Base-by-base conservation (phyloP, 2,113 vertebrate species). In the Nipponia nippon region DNA sequence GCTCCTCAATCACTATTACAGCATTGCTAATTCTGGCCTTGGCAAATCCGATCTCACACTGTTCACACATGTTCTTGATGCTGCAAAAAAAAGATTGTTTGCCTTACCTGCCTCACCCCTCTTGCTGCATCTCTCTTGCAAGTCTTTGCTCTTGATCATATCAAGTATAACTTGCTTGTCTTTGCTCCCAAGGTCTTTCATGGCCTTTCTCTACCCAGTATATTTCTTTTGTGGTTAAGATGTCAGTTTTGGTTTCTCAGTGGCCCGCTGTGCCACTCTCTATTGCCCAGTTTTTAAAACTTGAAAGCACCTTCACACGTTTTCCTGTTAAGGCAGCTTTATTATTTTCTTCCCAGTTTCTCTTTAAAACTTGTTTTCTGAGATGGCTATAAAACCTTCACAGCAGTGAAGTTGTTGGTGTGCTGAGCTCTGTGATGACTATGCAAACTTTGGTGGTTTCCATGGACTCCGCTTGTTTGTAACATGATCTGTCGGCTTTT, bases 51-150 rank as follows among this genome's bases (percentile, higher is more conserved):
- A 0, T 69, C 76, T 94, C 49, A 30, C 10, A 20, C 38, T 42
- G 15, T 40, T 84, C 55, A 13, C 0, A 0, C 3, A 1, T 0
- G 3, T 56, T 69, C 30, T 42, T 90, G 26, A 13, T 55, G 47
- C 32, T 63, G 29, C 20, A 36, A n/a, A 80, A 58, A 58, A 38
- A 12, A 8, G 11, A 50, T 52, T 6, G 2, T 58, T 88, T 53
- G 1, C 16, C 26, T 63, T 1, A 1, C 46, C 50, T 85, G 38
- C 50, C 40, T 69, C 44, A 34, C 9, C 15, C 50, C n/a, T 85
- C 26, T 42, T 0, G 0, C 23, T 80, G 10, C 42, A 25, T 25
- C 47, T 76, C 34, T 66, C 61, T 50, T 79, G 16, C 19, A 67
- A 15, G 19, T 17, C 23, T 71, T 52, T 65, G 58, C n/a, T 55